Evolutionary conservation across 2,888 invertebrate genomes (phyloP), one percentile per base, ranked within the genome.

Genomic region (Glaucopsyche alexis): DNA sequence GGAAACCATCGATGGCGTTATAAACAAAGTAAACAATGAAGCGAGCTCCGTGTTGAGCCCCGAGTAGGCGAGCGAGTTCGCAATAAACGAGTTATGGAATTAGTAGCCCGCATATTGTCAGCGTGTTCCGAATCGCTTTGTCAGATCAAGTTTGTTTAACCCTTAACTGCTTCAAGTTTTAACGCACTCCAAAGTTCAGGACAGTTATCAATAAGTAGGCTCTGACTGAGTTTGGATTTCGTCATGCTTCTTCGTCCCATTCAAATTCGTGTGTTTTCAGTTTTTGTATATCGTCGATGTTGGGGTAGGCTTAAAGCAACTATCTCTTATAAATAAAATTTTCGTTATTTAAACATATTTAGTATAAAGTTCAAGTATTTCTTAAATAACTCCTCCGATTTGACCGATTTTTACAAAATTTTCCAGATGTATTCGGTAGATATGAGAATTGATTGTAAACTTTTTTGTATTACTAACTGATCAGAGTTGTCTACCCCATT

Each of bases 61-160:
- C 84, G 83, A 83, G 83, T 84, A 82, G 81, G 85, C 83, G 85
- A 86, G 85, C 87, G 88, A 86, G 83, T 83, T 83, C 82, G 82
- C 84, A 81, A 87, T 88, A 87, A 89, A 87, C 89, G 87, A 88
- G 88, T 89, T 90, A 89, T 85, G 83, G 80, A 85, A 88, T 86
- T 88, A 87, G 83, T 80, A 73, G 65, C 60, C 73, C 72, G 72
- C 74, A 71, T 67, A 67, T 67, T 67, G 67, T 67, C 45, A 47
- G 67, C 67, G 29, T 29, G 29, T 29, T 47, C 67, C 7, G 67
- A 67, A 67, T 67, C 67, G 45, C 67, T 67, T 67, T 67, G 67
- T 47, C 45, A 45, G 45, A 67, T 55, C 55, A 45, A 45, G 19
- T 67, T 67, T n/a, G 45, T 38, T 65, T 40, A 66, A 55, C 55